Evolutionary conservation across 92 coral and sea anemone species (phyloP), one percentile per base, ranked within the genome.

Genomic region (Galaxea fascicularis): DNA sequence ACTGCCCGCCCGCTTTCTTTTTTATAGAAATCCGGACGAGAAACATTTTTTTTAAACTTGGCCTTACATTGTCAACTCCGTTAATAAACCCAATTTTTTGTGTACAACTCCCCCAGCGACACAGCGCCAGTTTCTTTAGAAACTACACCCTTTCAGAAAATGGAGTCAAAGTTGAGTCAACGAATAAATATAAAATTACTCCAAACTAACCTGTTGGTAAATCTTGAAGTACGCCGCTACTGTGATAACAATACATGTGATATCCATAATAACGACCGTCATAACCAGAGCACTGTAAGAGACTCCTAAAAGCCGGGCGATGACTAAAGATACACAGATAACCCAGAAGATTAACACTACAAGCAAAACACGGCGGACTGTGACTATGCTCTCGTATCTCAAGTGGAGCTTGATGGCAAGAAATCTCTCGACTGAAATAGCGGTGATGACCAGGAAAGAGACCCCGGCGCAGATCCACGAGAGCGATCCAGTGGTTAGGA

Each of bases 391-490:
- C 30, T 46, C 52, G 28, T 82, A 82, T 18, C 86, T 17, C 39
- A 82, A 26, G 62, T 82, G 86, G 4, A 82, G 51, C 30, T 71
- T 62, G 22, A 82, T 71, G 6, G 86, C 86, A 13, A 82, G 79
- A 44, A 54, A 47, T 72, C 86, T 71, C 71, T 82, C 86, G 4
- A 82, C 86, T 41, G 86, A 58, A 73, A 82, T 82, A 21, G 86
- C 79, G 4, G 70, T 31, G 11, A 82, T 82, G 44, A 73, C 72
- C 86, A 82, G 24, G 62, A 82, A 82, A 22, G 86, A 82, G 1
- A 73, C 86, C 9, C 86, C 86, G 8, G 71, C 86, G 51, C 86
- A 82, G 7, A 73, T 72, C 86, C 86, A 82, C 0, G 86, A 39
- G 1, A 82, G 25, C 24, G 79, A 82, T 12, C 79, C 86, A 1